Conservation (phyloP, 2,888 invertebrate species). For the Hyppa rectilinea region DNA sequence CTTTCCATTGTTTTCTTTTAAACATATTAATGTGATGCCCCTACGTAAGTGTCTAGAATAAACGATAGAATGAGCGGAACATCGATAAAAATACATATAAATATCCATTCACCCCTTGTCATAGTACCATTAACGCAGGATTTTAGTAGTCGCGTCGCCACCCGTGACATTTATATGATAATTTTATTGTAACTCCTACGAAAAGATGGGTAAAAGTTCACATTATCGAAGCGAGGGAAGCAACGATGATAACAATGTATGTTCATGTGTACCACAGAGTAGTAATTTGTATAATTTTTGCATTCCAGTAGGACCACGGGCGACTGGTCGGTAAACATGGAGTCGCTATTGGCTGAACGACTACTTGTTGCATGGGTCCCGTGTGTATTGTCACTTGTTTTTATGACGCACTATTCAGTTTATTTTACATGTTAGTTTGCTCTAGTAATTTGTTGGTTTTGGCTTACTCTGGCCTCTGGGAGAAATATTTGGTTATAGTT, state of each 20-base stretch:
- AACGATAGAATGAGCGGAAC: conserved; percentile 18
- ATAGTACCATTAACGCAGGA: conserved; percentile 36
- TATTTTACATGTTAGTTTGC: conserved; percentile 48
- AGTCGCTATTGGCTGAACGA: conserved; percentile 41
- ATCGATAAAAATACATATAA: conserved; percentile 52
- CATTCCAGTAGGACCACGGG: conserved; percentile 71
- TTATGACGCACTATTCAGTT: conserved; percentile 50
- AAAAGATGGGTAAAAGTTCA: conserved; percentile 86
- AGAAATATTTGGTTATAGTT: background rate
- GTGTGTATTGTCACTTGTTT: conserved; percentile 45
- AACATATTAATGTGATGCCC: conserved; percentile 1
- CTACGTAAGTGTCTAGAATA: conserved; percentile 1
- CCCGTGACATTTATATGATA: conserved; percentile 82
- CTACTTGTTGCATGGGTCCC: conserved; percentile 63
- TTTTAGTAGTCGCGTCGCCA: conserved; percentile 69
- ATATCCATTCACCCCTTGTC: conserved; percentile 39
- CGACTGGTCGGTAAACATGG: conserved; percentile 45
- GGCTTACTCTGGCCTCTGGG: background rate
- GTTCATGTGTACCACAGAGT: conserved; percentile 76
- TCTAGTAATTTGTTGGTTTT: conserved; percentile 29
- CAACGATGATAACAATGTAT: conserved; percentile 72
- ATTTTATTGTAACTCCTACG: conserved; percentile 82
- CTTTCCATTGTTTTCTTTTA: conserved; percentile 14
- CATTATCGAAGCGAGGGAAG: conserved; percentile 76
- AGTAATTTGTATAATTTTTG: conserved; percentile 85